Base-by-base conservation (phyloP, 2,888 invertebrate genomes). In the Nycteola revayana region DNA sequence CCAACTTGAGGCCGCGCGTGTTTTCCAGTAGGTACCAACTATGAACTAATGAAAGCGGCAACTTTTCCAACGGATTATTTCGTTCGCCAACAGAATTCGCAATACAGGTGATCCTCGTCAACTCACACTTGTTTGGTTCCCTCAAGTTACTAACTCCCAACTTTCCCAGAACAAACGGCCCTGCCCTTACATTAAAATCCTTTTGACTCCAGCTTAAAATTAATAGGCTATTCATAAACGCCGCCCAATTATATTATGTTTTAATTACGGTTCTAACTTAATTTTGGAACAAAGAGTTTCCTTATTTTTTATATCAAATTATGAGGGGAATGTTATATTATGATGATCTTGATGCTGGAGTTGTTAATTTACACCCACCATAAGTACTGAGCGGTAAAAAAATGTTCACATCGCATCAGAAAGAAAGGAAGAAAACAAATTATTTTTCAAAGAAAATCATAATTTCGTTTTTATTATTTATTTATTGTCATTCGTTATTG, bases 41-140 rank as follows among this genome's bases (percentile, higher is more conserved):
- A 14, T 5, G 14, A 14, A 14, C 14, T 70, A 71, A 66, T 64
- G 70, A 68, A 72, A 63, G 57, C 55, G 39, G 42, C 49, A 75
- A 75, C 66, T 75, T 66, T 70, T 59, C 52, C 62, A 44, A 49
- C 49, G 70, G 71, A 71, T 74, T 75, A 74, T 61, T 70, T 61
- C 53, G 50, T 48, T 42, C 44, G 10, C 41, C 29, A 22, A 23
- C 11, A 38, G 38, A 49, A 51, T 44, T 32, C 45, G 29, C 36
- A 42, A 45, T 48, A 46, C 68, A 68, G 70, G 72, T 71, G 63
- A 67, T 60, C 60, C 62, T n/a, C 54, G 61, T 60, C 57, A 56
- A 59, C 54, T 60, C 45, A 54, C 45, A 14, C 21, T 21, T 21
- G 21, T n/a, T n/a, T 7, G 43, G 51, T 59, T 41, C 17, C 54